Base-by-base conservation (phyloP, 2,888 invertebrate species). In the Carabus problematicus region DNA sequence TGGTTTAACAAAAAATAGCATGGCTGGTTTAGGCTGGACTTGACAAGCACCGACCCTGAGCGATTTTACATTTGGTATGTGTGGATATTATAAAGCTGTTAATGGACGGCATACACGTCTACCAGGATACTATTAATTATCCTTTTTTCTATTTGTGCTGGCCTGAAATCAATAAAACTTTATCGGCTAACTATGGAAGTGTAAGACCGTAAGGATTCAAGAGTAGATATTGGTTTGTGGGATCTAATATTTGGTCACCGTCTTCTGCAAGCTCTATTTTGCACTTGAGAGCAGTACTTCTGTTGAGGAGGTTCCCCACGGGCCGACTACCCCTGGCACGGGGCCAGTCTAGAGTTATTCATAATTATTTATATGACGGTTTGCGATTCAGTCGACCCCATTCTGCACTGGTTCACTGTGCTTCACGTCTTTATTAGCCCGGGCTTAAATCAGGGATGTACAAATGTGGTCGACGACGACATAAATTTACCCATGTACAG, bases 311-410 rank as follows among this genome's bases (percentile, higher is more conserved):
- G 29, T 29, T 29, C 29, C 29, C 29, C 9, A 45, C n/a, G 52
- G 19, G 14, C 16, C 52, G 52, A 29, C 29, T 3, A 41, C 9
- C 18, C 40, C 29, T 64, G 64, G 64, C 64, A 14, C 29, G 12
- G 11, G 9, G 64, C 64, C 64, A 64, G 64, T 39, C 18, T 56
- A 54, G 45, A 64, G 55, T 56, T 64, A 64, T 55, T 64, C 64
- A 56, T 64, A 64, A 64, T 64, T 64, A 64, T 64, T 64, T 64
- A 64, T 64, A 64, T 29, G 29, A 29, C 45, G 64, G 56, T 16
- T 52, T 52, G 52, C 52, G 64, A 64, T 64, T 52, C 64, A 45
- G 29, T 42, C 55, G 64, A 64, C 64, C 49, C 43, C 19, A 54
- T 64, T 64, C 19, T 42, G 54, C 19, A 52, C 52, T 52, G 12